Base-by-base conservation (phyloP, 30 jellyfish, hydroid and myxozoan genomes). In the Rhopilema esculentum region DNA sequence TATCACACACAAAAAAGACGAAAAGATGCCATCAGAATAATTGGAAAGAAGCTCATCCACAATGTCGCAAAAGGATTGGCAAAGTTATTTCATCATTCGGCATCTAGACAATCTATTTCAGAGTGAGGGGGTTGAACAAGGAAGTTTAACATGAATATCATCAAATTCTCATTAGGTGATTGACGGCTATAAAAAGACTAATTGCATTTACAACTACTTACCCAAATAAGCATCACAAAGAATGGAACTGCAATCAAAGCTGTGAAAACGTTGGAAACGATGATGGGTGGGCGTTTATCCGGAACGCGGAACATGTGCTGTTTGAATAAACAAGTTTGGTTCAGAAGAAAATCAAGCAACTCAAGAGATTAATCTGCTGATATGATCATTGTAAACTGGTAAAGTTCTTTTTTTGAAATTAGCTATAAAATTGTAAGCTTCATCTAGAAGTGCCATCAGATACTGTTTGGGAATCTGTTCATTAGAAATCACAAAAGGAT, bases 221-320 rank as follows among this genome's bases (percentile, higher is more conserved):
- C 98, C 97, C 87, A 65, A 27, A 91, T 96, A 72, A 95, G 73
- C 99, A 95, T 95, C 66, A 95, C 70, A 27, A 95, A 27, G 25
- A 95, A 69, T 20, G 99, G 99, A 21, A 97, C 93, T 16, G 61
- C 83, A 24, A 82, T 85, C 79, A 95, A 50, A 17, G 87, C 97
- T 1, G 99, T 95, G 72, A 95, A 95, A 6, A 96, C 94, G 64
- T 91, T 89, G 50, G 99, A 95, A 9, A 95, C 88, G 0, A 89
- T 90, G 29, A 51, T 57, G 49, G 99, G 93, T 27, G 99, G 99
- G 24, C 99, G 85, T 26, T 90, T 95, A 21, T 95, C 99, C 19
- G 99, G 99, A 28, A 95, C 93, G 24, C 99, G 96, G 92, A 95
- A 95, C 97, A 95, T 77, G 66, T 95, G 99, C 99, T 95, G 80